phyloP scores from a whole-genome alignment of 2,888 invertebrate genomes.

The Diabrotica balteata region DNA sequence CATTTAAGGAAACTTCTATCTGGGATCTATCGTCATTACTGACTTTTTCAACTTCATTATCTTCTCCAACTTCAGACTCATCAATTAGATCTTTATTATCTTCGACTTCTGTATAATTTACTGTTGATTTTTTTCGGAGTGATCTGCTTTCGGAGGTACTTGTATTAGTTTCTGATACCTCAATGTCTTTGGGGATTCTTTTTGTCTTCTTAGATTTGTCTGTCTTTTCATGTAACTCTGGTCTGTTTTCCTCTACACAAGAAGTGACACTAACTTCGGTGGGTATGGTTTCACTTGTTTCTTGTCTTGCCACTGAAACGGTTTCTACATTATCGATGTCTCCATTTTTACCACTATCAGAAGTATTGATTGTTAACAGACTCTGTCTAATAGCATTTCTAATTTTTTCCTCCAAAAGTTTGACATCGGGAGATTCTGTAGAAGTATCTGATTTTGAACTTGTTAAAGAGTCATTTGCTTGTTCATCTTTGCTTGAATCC shows the following conservation, averaged over 20 bases:
- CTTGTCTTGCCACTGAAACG: too few relatives aligned
- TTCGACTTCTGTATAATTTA: slow-evolving; percentile 26
- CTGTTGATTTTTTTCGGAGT: slow-evolving; percentile 19
- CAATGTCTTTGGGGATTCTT: not conserved
- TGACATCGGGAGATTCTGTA: slow-evolving; percentile 9
- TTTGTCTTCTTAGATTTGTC: not conserved
- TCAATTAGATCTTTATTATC: slow-evolving; percentile 6
- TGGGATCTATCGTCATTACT: too few relatives aligned
- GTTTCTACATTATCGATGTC: too few relatives aligned
- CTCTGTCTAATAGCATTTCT: slow-evolving; percentile 22
- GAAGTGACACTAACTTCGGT: too few relatives aligned
- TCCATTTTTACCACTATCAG: too few relatives aligned
- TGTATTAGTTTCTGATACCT: not conserved
- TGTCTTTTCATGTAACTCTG: not conserved
- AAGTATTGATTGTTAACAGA: slow-evolving; percentile 5
- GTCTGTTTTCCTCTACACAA: too few relatives aligned
- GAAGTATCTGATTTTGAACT: not conserved
- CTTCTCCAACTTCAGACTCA: not conserved
- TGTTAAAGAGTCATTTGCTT: not conserved
- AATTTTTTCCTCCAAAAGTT: slow-evolving; percentile 21
- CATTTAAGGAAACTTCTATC: too few relatives aligned
- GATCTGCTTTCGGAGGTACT: slow-evolving; percentile 8
- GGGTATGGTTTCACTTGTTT: too few relatives aligned
- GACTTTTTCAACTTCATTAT: not conserved
- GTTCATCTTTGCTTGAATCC: not conserved